Percentiles rank a stretch among this genome's conserved stretches.
These are phyloP conservation scores for Henricia sp. DNA, from an alignment of 53 echinoderm and acorn worm species.

Conservation along the genomic window DNA sequence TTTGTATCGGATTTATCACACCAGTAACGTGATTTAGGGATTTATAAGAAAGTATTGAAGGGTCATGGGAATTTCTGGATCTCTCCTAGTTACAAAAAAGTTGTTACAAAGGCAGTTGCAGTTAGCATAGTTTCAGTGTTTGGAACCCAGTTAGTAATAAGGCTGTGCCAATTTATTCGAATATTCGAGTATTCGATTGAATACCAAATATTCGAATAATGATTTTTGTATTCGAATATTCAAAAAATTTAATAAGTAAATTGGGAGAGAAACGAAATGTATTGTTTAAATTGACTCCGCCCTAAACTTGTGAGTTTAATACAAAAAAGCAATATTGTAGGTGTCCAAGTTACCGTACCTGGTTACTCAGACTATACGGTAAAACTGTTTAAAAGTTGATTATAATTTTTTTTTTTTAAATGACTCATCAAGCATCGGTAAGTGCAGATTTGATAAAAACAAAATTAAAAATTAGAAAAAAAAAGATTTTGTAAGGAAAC, in stretches of 20 bases:
- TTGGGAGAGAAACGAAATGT: too few species aligned
- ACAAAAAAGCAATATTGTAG: too few species aligned
- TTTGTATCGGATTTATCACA: constrained; percentile 10
- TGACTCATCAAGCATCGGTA: neutral
- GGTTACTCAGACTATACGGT: neutral
- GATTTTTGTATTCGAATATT: too few species aligned
- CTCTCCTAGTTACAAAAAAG: neutral
- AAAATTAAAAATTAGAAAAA: neutral
- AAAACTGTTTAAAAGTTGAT: neutral
- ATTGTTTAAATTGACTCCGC: too few species aligned
- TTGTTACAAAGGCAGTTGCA: neutral
- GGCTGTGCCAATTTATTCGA: neutral
- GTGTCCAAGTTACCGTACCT: too few species aligned
- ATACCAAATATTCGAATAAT: too few species aligned
- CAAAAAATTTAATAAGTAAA: too few species aligned
- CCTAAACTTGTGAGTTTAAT: too few species aligned
- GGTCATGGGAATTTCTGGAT: neutral
- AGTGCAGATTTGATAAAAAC: neutral
- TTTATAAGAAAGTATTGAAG: too few species aligned
- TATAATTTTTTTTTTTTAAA: neutral
- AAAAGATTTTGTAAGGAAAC: too few species aligned
- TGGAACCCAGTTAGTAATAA: neutral
- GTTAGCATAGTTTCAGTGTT: neutral
- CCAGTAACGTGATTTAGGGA: neutral
- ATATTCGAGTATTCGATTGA: neutral